Evolutionary conservation across 2,888 invertebrate genomes (phyloP).

Genomic region (Hydraecia micacea): DNA sequence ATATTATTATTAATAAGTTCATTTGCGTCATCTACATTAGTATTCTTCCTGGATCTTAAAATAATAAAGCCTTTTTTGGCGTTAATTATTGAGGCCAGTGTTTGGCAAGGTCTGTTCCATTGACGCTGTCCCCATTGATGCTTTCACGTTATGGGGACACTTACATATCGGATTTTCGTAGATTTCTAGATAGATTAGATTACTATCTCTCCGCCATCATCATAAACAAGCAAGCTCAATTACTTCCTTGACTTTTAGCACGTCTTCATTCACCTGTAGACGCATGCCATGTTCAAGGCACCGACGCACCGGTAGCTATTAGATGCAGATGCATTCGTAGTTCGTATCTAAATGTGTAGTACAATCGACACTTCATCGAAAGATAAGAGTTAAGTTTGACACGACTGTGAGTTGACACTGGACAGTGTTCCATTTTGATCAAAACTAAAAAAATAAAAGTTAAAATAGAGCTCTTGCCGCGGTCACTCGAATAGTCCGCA

Average conservation of each 20-base stretch:
- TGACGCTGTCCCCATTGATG: too few relatives aligned
- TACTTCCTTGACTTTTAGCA: not conserved
- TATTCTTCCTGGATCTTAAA: constrained; percentile 18
- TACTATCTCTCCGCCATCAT: constrained; percentile 8
- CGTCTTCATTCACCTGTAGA: not conserved
- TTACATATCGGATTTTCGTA: constrained; percentile 20
- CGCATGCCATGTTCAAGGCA: not conserved
- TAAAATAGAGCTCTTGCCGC: not conserved
- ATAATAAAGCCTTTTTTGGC: not conserved
- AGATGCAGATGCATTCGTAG: not conserved
- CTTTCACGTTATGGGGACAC: too few relatives aligned
- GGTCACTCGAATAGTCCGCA: not conserved
- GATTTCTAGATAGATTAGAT: constrained; percentile 35
- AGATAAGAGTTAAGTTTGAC: not conserved
- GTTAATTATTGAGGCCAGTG: constrained; percentile 10
- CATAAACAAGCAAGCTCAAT: not conserved
- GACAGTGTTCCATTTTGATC: not conserved
- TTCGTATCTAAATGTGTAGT: not conserved
- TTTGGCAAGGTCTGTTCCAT: too few relatives aligned
- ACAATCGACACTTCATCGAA: too few relatives aligned
- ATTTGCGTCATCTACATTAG: constrained; percentile 5
- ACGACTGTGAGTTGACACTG: not conserved
- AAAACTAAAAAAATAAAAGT: not conserved
- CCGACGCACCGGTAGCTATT: not conserved
- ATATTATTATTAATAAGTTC: not conserved